A percentile compares a stretch with the other conserved stretches of the same genome.
Evolutionary conservation across 2,888 invertebrate genomes (phyloP).

Genomic region (Diploptera punctata): DNA sequence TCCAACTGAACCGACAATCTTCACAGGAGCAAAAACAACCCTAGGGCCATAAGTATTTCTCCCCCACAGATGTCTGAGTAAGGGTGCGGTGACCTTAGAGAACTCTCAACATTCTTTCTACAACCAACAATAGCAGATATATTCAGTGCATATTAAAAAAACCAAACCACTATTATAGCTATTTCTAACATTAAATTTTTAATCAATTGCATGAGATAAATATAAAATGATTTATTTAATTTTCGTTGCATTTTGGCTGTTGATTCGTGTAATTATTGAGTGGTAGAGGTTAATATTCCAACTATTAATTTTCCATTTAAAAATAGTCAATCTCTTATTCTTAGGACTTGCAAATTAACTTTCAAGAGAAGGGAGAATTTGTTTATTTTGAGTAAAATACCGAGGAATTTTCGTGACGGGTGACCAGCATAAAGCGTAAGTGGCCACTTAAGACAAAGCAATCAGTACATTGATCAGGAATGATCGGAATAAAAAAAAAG

Average conservation of each 20-base stretch:
- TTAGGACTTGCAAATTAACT: too few relatives aligned
- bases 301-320: too few relatives aligned
- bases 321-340: too few relatives aligned
- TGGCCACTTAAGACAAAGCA: too few relatives aligned
- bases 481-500: too few relatives aligned
- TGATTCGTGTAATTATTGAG: too few relatives aligned
- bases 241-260: not conserved
- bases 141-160: not conserved
- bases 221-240: not conserved
- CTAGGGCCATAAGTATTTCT: not conserved
- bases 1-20: not conserved
- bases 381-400: too few relatives aligned
- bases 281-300: too few relatives aligned
- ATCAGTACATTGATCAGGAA: too few relatives aligned
- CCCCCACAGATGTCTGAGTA: not conserved
- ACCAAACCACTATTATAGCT: not conserved
- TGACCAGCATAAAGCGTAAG: too few relatives aligned
- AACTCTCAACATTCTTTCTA: not conserved
- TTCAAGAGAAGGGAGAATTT: too few relatives aligned
- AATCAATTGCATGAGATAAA: not conserved
- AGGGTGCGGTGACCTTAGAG: not conserved
- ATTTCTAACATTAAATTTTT: not conserved
- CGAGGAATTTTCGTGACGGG: too few relatives aligned
- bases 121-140: not conserved
- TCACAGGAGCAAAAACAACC: not conserved